phyloP scores from a whole-genome alignment of 2,888 invertebrate species.

The Meliscaeva auricollis region DNA sequence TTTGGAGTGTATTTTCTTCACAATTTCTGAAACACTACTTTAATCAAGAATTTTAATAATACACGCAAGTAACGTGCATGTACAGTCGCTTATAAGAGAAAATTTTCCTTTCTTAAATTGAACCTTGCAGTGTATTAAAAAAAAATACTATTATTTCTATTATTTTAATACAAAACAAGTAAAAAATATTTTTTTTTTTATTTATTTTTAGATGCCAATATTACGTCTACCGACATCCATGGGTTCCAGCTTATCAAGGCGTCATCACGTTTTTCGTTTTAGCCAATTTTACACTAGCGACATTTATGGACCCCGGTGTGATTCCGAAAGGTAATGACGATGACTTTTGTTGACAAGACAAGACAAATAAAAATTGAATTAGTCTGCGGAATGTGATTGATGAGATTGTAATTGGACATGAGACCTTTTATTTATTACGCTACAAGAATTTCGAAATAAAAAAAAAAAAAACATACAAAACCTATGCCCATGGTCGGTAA shows the following conservation, averaged over 20 bases:
- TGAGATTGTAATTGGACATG: constrained; percentile 30
- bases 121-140: too few species aligned
- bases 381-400: constrained; percentile 45
- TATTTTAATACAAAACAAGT: not conserved
- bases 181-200: not conserved
- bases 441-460: too few species aligned
- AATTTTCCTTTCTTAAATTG: too few species aligned
- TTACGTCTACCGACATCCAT: constrained; percentile 92
- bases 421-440: too few species aligned
- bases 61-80: too few species aligned
- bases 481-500: too few species aligned
- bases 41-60: too few species aligned
- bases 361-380: constrained; percentile 21
- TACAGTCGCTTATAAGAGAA: too few species aligned
- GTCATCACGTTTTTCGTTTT: constrained; percentile 98
- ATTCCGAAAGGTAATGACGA: constrained; percentile 95
- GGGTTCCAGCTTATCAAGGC: constrained; percentile 96
- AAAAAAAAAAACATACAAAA: too few species aligned
- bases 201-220: constrained; percentile 92
- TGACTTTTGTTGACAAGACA: constrained; percentile 13
- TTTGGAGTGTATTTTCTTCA: too few species aligned
- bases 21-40: too few species aligned
- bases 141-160: too few species aligned
- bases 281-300: constrained; percentile 99
- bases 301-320: constrained; percentile 99